Evolutionary conservation across 2,888 invertebrate genomes (phyloP).

Genomic region (Anorthoa munda): DNA sequence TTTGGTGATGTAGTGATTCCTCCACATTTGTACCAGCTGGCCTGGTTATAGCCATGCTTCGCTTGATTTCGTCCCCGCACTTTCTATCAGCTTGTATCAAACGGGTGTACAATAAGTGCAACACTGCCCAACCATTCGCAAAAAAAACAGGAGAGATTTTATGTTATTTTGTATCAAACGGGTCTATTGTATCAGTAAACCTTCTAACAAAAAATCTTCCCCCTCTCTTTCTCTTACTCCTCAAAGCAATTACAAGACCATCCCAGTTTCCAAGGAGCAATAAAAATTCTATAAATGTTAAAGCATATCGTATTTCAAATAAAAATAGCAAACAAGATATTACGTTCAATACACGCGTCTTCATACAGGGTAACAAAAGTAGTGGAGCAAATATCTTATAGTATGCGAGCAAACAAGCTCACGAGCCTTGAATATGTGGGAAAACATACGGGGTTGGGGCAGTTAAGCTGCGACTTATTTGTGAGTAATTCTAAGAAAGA

Average conservation of each 20-base stretch:
- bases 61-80: too few relatives aligned
- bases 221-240: too few relatives aligned
- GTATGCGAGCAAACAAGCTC: constrained; percentile 74
- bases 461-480: neutral
- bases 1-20: too few relatives aligned
- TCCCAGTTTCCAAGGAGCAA: constrained; percentile 5
- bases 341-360: constrained; percentile 53
- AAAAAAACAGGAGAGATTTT: too few relatives aligned
- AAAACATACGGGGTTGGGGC: constrained; percentile 42
- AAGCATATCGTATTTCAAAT: constrained; percentile 37
- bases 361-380: constrained; percentile 69
- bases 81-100: too few relatives aligned
- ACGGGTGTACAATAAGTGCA: too few relatives aligned
- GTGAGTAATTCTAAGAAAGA: neutral
- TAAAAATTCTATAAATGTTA: constrained; percentile 42
- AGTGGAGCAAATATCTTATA: constrained; percentile 74
- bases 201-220: neutral
- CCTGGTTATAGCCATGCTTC: too few relatives aligned
- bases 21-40: too few relatives aligned
- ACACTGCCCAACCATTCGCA: too few relatives aligned
- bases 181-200: neutral
- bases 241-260: neutral
- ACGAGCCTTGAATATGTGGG: constrained; percentile 69
- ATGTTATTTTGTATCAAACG: neutral
- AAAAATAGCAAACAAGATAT: constrained; percentile 56